These are phyloP conservation scores for Oxystoma pomonae DNA, from an alignment of 2,888 invertebrate species.

Conservation along the genomic window DNA sequence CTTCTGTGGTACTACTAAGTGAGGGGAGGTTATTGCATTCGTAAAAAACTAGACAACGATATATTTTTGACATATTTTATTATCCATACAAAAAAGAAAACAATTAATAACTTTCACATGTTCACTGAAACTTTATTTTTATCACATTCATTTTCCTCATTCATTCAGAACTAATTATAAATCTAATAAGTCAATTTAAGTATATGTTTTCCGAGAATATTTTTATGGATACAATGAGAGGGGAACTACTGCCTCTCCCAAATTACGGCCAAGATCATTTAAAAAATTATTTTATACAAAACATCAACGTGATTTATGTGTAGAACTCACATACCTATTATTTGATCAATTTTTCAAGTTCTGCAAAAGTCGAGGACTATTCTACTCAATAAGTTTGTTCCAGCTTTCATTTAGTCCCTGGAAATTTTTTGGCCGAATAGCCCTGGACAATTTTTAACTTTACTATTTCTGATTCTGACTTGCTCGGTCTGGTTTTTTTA, in stretches of 20 bases:
- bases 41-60: constrained; percentile 20
- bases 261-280: neutral
- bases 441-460: no score
- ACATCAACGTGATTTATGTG: no score
- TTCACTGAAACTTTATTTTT: constrained; percentile 32
- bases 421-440: no score
- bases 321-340: no score
- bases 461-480: no score
- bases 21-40: neutral
- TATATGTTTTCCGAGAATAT: constrained; percentile 42
- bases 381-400: no score
- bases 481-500: no score
- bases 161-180: constrained; percentile 33
- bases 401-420: no score
- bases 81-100: constrained; percentile 40
- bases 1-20: no score
- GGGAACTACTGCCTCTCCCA: neutral
- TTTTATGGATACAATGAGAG: constrained; percentile 29
- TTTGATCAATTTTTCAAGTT: no score
- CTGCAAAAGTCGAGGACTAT: no score
- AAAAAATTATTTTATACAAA: no score
- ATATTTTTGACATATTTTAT: constrained; percentile 37
- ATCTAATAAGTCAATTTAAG: constrained; percentile 37
- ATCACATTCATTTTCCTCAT: constrained; percentile 36
- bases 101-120: constrained; percentile 34